Evolutionary conservation across 2,113 vertebrate species (phyloP).

Genomic region (Octodon degus): DNA sequence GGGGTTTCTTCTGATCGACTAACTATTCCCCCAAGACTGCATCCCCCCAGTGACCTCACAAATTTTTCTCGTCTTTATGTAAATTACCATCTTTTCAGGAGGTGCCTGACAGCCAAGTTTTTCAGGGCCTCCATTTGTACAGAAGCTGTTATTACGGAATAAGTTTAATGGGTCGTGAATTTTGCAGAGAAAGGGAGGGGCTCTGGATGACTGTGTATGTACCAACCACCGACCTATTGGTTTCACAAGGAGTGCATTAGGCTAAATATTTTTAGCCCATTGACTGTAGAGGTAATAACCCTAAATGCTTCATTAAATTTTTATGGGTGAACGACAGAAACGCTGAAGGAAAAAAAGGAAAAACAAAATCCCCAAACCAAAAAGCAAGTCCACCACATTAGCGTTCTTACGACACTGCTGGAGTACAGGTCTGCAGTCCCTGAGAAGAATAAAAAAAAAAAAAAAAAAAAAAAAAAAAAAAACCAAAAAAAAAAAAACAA

Average conservation of each 20-base stretch:
- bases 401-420: conserved; percentile 69
- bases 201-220: conserved; percentile 83
- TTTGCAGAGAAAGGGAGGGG: conserved; percentile 83
- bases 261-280: conserved; percentile 88
- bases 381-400: conserved; percentile 69
- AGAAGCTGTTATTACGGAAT: conserved; percentile 87
- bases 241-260: conserved; percentile 86
- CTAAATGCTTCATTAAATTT: conserved; percentile 90
- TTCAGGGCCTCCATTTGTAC: conserved; percentile 80
- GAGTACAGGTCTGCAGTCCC: conserved; percentile 31
- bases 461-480: conserved; percentile 62
- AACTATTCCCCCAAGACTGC: conserved; percentile 57
- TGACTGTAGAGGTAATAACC: conserved; percentile 87
- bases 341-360: conserved; percentile 47
- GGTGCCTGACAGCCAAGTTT: conserved; percentile 80
- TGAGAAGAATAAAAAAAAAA: conserved; percentile 37
- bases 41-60: conserved; percentile 77
- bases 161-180: conserved; percentile 90
- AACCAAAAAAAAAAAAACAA: too few species aligned
- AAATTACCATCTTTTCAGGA: conserved; percentile 84
- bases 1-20: conserved; percentile 58
- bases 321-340: conserved; percentile 87
- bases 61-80: conserved; percentile 79
- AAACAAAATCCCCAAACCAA: background rate
- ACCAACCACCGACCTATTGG: conserved; percentile 82